These are phyloP conservation scores for Egretta garzetta DNA, from an alignment of 2,113 vertebrate genomes.

Conservation along the genomic window DNA sequence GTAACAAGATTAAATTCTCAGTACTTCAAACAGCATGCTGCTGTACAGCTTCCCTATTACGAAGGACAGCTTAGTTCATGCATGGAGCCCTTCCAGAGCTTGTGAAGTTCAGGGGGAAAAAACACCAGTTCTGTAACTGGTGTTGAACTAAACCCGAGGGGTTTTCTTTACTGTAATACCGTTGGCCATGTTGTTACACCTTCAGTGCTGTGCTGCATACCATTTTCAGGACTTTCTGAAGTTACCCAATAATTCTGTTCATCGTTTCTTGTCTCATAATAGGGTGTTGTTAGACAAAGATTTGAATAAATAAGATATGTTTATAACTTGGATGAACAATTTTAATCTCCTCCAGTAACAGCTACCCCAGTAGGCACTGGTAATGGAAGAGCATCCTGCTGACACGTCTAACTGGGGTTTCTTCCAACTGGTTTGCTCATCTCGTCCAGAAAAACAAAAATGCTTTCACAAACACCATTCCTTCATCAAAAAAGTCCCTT, in stretches of 20 bases:
- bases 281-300: neutral
- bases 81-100: neutral
- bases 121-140: neutral
- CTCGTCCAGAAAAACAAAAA: neutral
- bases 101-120: neutral
- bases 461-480: neutral
- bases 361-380: neutral
- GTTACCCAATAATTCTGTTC: neutral
- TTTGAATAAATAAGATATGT: neutral
- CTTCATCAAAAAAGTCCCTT: neutral
- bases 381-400: neutral
- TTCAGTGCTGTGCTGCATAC: neutral
- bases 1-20: slow-evolving; percentile 56
- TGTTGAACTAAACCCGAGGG: neutral
- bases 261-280: neutral
- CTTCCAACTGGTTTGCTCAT: neutral
- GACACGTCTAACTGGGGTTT: neutral
- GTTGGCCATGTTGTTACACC: neutral
- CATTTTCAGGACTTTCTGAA: neutral
- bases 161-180: neutral
- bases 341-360: neutral
- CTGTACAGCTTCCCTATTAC: neutral
- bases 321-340: neutral
- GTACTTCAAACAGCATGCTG: neutral
- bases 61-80: neutral